Percentiles rank a stretch among this genome's conserved stretches.
Conservation (phyloP, 1,140 invertebrate genomes). For the Medauroidea extradentata region DNA sequence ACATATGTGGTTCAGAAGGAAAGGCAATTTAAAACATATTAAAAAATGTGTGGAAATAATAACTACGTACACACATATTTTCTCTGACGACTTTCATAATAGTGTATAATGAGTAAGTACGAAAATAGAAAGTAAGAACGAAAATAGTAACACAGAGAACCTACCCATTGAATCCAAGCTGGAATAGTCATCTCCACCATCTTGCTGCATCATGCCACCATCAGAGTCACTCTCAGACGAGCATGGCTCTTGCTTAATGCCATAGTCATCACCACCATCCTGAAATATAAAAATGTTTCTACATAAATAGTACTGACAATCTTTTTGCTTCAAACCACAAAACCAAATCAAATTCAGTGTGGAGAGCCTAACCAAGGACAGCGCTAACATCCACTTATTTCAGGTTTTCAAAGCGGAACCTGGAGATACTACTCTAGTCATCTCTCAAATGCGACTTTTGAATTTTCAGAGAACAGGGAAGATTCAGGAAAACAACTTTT, state of each 20-base stretch:
- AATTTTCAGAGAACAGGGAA: too few relatives aligned
- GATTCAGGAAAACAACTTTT: too few relatives aligned
- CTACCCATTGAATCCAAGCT: slow-evolving; percentile 30
- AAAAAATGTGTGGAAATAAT: too few relatives aligned
- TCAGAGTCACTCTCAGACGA: slow-evolving; percentile 25
- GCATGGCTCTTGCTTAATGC: neutral
- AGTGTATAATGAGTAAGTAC: neutral
- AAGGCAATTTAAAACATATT: too few relatives aligned
- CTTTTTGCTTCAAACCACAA: too few relatives aligned
- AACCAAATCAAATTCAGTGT: too few relatives aligned
- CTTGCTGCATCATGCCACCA: slow-evolving; percentile 22
- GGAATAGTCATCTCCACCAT: slow-evolving; percentile 22
- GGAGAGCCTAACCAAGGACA: neutral
- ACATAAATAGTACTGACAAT: too few relatives aligned
- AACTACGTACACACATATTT: too few relatives aligned
- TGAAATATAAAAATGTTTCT: neutral
- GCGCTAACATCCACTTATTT: neutral
- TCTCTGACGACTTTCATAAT: too few relatives aligned
- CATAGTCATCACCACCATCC: slow-evolving; percentile 8
- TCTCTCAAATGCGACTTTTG: too few relatives aligned
- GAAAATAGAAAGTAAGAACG: neutral
- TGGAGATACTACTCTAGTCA: neutral
- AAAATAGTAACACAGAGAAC: neutral
- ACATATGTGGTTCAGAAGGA: too few relatives aligned
- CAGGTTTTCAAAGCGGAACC: too few relatives aligned